These are phyloP conservation scores for Platynereis dumerilii DNA, from an alignment of 2,888 invertebrate species.

Conservation along the genomic window DNA sequence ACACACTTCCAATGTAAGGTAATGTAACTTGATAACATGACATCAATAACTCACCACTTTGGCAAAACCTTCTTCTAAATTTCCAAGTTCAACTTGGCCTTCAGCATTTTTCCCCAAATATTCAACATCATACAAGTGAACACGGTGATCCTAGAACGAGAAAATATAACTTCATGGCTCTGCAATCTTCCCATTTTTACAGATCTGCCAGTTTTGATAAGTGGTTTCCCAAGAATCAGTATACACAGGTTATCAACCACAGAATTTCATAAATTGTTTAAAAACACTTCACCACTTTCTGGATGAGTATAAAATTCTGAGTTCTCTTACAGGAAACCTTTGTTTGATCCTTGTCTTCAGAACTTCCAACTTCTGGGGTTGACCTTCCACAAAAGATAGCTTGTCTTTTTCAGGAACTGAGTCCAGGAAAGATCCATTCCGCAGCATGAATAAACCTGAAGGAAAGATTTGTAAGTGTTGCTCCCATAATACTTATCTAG, in stretches of 20 bases:
- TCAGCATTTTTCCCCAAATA: constrained; percentile 11
- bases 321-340: constrained; percentile 16
- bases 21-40: too few species aligned
- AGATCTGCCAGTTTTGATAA: too few species aligned
- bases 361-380: constrained; percentile 5
- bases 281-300: too few species aligned
- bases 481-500: too few species aligned
- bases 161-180: too few species aligned
- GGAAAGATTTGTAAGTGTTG: too few species aligned
- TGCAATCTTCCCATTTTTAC: too few species aligned
- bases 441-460: constrained; percentile 36
- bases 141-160: constrained; percentile 6
- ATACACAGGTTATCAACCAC: too few species aligned
- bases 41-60: constrained; percentile 14
- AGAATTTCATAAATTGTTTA: too few species aligned
- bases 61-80: constrained; percentile 5
- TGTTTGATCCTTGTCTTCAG: constrained; percentile 19
- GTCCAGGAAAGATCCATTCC: constrained; percentile 31
- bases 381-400: constrained; percentile 6
- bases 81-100: constrained; percentile 11
- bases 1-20: too few species aligned
- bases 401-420: constrained; percentile 23
- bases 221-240: too few species aligned
- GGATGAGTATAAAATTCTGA: too few species aligned
- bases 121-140: constrained; percentile 11